A percentile compares a stretch with the other conserved stretches of the same genome.
Conservation (phyloP, 2,113 vertebrate genomes). For the Apteryx owenii region DNA sequence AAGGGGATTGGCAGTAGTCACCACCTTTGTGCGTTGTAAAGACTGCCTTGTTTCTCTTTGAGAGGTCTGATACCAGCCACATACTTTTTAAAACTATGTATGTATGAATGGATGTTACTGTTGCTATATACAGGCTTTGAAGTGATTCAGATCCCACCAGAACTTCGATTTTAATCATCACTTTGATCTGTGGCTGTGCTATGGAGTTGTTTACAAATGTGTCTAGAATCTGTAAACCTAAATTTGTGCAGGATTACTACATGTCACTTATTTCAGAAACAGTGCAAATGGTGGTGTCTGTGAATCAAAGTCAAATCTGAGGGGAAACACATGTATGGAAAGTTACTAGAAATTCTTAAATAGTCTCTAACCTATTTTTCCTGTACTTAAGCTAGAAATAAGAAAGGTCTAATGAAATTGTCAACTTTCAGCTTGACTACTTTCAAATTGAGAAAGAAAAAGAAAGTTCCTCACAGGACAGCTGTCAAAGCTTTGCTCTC, state of each 20-base stretch:
- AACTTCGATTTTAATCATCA: slow-evolving; percentile 70
- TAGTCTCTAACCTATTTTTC: background rate
- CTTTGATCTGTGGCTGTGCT: slow-evolving; percentile 69
- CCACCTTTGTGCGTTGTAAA: slow-evolving; percentile 23
- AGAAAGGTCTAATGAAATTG: background rate
- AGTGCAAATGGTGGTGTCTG: slow-evolving; percentile 15
- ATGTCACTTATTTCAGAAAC: slow-evolving; percentile 22
- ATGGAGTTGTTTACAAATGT: slow-evolving; percentile 62
- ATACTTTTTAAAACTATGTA: slow-evolving; percentile 21
- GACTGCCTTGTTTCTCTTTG: slow-evolving; percentile 16
- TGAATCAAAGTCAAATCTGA: slow-evolving; percentile 20
- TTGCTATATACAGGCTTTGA: slow-evolving; percentile 66
- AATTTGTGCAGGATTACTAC: slow-evolving; percentile 34
- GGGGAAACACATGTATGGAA: background rate
- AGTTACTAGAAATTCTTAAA: background rate
- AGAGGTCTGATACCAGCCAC: slow-evolving; percentile 23
- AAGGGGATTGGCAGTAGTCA: background rate
- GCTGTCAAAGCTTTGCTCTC: background rate
- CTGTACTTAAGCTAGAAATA: background rate
- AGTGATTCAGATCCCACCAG: slow-evolving; percentile 65
- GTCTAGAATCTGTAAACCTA: slow-evolving; percentile 47
- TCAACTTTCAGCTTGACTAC: background rate
- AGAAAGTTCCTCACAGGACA: background rate
- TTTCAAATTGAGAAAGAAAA: background rate
- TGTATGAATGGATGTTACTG: slow-evolving; percentile 56